Evolutionary conservation across 2,113 vertebrate genomes (phyloP).

Genomic region (Ochotona curzoniae): DNA sequence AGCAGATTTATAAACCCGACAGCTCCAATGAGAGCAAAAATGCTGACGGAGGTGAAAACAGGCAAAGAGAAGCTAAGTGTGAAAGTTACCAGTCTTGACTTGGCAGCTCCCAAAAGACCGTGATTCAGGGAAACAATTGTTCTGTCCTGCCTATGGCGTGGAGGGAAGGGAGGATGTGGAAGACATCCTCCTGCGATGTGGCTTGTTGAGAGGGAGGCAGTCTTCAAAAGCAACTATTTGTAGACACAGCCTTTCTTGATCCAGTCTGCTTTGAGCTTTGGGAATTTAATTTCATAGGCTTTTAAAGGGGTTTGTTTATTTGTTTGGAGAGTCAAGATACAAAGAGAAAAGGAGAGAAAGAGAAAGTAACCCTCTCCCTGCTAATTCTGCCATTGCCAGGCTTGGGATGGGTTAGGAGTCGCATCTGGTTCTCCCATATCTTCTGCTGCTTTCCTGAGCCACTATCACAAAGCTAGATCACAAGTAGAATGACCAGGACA

Average conservation of each 20-base stretch:
- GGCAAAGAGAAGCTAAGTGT: not conserved
- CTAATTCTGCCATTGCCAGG: no score
- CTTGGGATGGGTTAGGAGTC: no score
- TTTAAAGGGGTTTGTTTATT: not conserved
- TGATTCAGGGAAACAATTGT: not conserved
- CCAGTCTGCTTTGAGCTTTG: not conserved
- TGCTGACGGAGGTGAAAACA: not conserved
- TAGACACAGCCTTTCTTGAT: not conserved
- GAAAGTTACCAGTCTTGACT: not conserved
- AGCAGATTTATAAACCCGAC: not conserved
- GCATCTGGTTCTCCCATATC: no score
- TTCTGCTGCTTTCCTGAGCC: no score
- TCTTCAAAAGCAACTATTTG: not conserved
- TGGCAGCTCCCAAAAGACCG: not conserved
- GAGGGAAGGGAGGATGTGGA: not conserved
- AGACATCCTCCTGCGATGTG: not conserved
- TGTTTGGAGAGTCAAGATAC: no score
- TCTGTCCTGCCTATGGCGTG: fast-evolving
- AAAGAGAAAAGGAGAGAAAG: no score
- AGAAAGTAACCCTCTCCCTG: no score
- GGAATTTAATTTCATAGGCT: not conserved
- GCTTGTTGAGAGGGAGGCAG: not conserved
- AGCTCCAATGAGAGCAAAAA: not conserved
- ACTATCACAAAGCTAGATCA: no score
- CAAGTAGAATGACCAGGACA: no score